These are phyloP conservation scores for Columba livia DNA, from an alignment of 2,113 vertebrate genomes.

Conservation along the genomic window DNA sequence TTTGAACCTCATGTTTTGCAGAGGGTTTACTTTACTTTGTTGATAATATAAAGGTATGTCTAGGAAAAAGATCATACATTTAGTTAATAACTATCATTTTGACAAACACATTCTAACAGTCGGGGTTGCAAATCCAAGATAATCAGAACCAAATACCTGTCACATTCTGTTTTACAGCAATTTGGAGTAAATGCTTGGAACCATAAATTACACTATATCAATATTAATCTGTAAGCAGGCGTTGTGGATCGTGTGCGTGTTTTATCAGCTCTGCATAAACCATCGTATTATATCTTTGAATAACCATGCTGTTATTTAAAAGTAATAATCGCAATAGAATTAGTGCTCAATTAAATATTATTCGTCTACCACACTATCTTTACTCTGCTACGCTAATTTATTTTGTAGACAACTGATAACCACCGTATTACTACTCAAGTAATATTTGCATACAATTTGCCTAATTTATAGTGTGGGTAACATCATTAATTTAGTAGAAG, in stretches of 20 bases:
- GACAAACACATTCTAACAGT: background rate
- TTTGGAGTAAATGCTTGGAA: conserved; percentile 60
- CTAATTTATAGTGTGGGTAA: conserved; percentile 72
- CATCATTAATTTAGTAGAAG: conserved; percentile 72
- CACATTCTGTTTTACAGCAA: conserved; percentile 62
- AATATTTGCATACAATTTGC: conserved; percentile 77
- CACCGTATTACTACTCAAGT: conserved; percentile 59
- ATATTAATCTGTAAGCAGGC: conserved; percentile 65
- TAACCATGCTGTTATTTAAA: conserved; percentile 69
- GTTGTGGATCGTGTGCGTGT: conserved; percentile 23
- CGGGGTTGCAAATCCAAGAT: conserved; percentile 53
- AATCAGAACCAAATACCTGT: conserved; percentile 69
- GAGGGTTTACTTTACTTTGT: conserved; percentile 59
- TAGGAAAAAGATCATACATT: conserved; percentile 42
- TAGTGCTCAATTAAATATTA: conserved; percentile 68
- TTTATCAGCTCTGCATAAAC: conserved; percentile 67
- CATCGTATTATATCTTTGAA: conserved; percentile 44
- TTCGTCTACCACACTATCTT: conserved; percentile 42
- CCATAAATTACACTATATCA: conserved; percentile 56
- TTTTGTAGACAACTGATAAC: conserved; percentile 75
- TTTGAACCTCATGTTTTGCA: conserved; percentile 33
- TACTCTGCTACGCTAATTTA: conserved; percentile 70
- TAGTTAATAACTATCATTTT: conserved; percentile 62
- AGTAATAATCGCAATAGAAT: conserved; percentile 74
- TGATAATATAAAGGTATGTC: conserved; percentile 52